Base-by-base conservation (phyloP, 2,888 invertebrate genomes). In the Latheticus oryzae region DNA sequence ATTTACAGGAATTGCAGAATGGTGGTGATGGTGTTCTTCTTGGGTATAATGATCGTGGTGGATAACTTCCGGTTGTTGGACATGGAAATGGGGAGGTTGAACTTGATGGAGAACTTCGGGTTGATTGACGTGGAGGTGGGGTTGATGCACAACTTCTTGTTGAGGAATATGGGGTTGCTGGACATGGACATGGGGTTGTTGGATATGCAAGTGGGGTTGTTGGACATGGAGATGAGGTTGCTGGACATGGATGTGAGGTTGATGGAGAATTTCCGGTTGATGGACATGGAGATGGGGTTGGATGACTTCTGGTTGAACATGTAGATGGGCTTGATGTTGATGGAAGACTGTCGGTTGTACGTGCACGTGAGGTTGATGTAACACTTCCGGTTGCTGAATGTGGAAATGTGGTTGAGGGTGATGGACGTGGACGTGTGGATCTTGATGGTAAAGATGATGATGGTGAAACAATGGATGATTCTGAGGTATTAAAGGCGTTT, bases 31-130 rank as follows among this genome's bases (percentile, higher is more conserved):
- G n/a, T n/a, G n/a, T n/a, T n/a, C n/a, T n/a, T n/a, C n/a, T 3
- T 8, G 11, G 7, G 11, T 7, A 8, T 24, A 19, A 16, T 26
- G 38, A 19, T 51, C 51, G 7, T 51, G 37, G 9, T 38, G 51
- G 28, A 51, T 30, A 11, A 40, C 15, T 19, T 55, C 30, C 21
- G 35, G 60, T 55, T 24, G 60, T 37, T 21, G 32, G 19, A 15
- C 15, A 2, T 21, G 12, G 23, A 21, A n/a, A 19, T 60, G 50
- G 23, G 59, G 65, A 16, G 57, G 40, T 30, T 64, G 61, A n/a
- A n/a, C n/a, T 28, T 66, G 67, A 4, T 62, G 63, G 15, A 51
- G 59, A n/a, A 58, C 21, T 35, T 64, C 59, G 30, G 58, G 59
- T 32, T 47, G 47, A 30, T 12, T 50, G 51, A 3, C 26, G 23